Base-by-base conservation (phyloP, 2,797 vertebrate species). In the Nyctibius grandis region DNA sequence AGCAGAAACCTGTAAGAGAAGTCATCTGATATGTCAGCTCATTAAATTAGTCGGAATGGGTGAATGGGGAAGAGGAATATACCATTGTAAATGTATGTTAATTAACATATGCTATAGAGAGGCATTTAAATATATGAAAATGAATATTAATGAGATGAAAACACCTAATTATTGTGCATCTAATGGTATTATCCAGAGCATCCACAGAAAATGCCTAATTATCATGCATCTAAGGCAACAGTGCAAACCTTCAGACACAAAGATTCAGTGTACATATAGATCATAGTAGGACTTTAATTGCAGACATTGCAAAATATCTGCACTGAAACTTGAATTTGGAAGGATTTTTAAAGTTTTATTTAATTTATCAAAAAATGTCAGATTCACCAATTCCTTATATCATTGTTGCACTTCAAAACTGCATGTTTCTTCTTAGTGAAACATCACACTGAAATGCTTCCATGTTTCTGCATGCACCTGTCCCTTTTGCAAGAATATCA, bases 71-170 rank as follows among this genome's bases (percentile, higher is more conserved):
- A 92, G 95, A 92, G 90, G 94, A 94, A 92, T 91, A 96, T 95
- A 95, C 93, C 88, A 96, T 89, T 93, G 93, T 94, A 85, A 94
- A 95, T 72, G 84, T 96, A 96, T 68, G 85, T 78, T 96, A 95
- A 97, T 96, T 95, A 97, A 94, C 88, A 88, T 96, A 96, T 77
- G 93, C 85, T 89, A 61, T 94, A 96, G 91, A 94, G 83, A 96
- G 92, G 63, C 82, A 96, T 96, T 94, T 95, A 94, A 93, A 96
- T 92, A 85, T 96, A 94, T 96, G 88, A 94, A 96, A 95, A 96
- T 96, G 67, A 96, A 96, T 96, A 93, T 96, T 96, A 96, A 96
- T 97, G 95, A 96, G 90, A 93, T 81, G 64, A 96, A 96, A 96
- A 92, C 79, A 94, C 90, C 93, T 96, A 93, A 96, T 96, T 96